Evolutionary conservation across 2,888 invertebrate genomes (phyloP), one percentile per base, ranked within the genome.

Genomic region (Tricholauxania praeusta): DNA sequence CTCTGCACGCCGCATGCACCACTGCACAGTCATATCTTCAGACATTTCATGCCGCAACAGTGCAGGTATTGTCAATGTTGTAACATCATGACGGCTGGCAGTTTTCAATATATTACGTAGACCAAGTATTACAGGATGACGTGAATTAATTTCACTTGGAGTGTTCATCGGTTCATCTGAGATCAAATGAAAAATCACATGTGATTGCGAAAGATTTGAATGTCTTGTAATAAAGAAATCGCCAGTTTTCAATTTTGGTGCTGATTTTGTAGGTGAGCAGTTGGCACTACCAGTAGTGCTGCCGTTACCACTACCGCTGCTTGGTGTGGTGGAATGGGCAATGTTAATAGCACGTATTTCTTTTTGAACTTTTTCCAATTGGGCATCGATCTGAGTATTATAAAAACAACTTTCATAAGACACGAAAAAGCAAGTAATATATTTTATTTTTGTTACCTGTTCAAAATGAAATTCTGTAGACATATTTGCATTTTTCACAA

Each of bases 1-100:
- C 89, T 99, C 99, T 1, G 99, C 98, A 81, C 99, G 90, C 82
- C 96, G 94, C 83, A 95, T 91, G 88, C 98, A 99, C 99, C 99
- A 99, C 51, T 94, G 92, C 69, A 97, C 93, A 0, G 98, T 98
- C 96, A 97, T 96, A 84, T 96, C 95, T 93, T 99, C 98, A 0
- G 95, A 92, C 92, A 98, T 95, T 87, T 97, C 95, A 86, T 98
- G 96, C 2, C 95, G 92, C 68, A 99, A 90, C 66, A 99, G 89
- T 74, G 99, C 91, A 32, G 99, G 99, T 80, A 99, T 92, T 5
- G 97, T 95, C 66, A 99, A 88, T 47, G 95, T 96, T 47, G 96
- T 96, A 72, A 99, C 92, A 89, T 99, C 98, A 87, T 96, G 94
- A 71, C 94, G 92, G 88, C 97, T 96, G n/a, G 98, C 97, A 68